phyloP scores from a whole-genome alignment of 2,888 invertebrate genomes.

The Epinotia demarniana region DNA sequence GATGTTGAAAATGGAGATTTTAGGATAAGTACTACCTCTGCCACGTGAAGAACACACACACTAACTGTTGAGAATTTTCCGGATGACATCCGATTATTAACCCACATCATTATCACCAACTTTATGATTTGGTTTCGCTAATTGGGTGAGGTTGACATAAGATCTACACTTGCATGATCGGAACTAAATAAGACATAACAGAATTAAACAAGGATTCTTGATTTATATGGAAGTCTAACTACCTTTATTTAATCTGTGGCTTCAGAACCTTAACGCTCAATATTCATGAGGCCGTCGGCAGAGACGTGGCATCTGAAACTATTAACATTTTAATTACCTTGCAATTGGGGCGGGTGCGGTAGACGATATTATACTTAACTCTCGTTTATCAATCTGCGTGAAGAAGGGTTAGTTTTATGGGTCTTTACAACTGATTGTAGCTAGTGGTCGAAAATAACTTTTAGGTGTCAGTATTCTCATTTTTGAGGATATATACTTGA shows the following conservation, averaged over 20 bases:
- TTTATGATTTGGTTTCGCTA: too few relatives aligned
- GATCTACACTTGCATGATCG: background rate
- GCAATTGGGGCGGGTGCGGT: conserved; percentile 47
- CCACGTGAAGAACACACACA: too few relatives aligned
- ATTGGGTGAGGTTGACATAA: too few relatives aligned
- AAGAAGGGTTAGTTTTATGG: conserved; percentile 7
- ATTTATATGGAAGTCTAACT: conserved; percentile 3
- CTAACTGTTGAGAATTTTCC: too few relatives aligned
- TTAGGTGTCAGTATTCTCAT: too few relatives aligned
- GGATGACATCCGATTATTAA: background rate
- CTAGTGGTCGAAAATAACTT: background rate
- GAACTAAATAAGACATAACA: background rate
- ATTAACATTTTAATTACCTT: conserved; percentile 60
- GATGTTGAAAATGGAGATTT: background rate
- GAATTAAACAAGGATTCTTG: background rate
- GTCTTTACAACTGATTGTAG: background rate
- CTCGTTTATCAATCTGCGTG: conserved; percentile 28
- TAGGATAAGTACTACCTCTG: background rate
- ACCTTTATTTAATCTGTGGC: conserved; percentile 22
- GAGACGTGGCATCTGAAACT: conserved; percentile 48
- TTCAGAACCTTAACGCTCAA: conserved; percentile 39
- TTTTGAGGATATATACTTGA: too few relatives aligned
- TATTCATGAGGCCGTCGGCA: conserved; percentile 41
- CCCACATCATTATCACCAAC: too few relatives aligned
- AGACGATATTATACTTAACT: conserved; percentile 41